Evolutionary conservation across 1,140 invertebrate species (phyloP).

Genomic region (Drosophila equinoxialis): DNA sequence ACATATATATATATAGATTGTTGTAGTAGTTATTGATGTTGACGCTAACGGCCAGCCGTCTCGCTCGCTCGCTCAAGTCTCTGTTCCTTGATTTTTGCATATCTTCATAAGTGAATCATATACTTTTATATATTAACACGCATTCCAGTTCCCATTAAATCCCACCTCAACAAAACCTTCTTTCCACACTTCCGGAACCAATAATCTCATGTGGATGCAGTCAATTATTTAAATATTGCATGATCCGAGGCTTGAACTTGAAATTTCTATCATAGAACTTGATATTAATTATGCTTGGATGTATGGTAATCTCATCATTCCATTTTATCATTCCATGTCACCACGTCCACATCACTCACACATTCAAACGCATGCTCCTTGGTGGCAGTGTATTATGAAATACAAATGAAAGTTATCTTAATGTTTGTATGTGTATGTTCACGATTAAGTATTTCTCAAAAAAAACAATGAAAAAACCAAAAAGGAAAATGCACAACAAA

Average conservation of each 20-base stretch:
- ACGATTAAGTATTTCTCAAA: not conserved
- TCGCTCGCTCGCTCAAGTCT: not conserved
- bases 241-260: not conserved
- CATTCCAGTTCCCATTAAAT: too few relatives aligned
- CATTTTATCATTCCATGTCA: conserved; percentile 5
- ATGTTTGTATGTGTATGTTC: conserved; percentile 7
- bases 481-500: conserved; percentile 7
- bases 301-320: conserved; percentile 2
- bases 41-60: not conserved
- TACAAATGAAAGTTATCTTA: not conserved
- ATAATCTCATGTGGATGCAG: not conserved
- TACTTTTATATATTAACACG: not conserved
- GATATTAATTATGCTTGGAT: conserved; percentile 1
- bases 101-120: not conserved
- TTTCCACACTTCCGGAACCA: not conserved
- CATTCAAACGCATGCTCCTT: not conserved
- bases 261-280: not conserved
- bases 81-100: conserved; percentile 2
- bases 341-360: not conserved
- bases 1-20: conserved; percentile 2
- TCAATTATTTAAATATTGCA: not conserved
- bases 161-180: not conserved
- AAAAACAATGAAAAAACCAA: not conserved
- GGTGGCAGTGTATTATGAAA: not conserved
- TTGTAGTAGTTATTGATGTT: conserved; percentile 3